Percentiles rank a stretch among this genome's conserved stretches.
Evolutionary conservation across 1,140 invertebrate genomes (phyloP).

Genomic region (Calliopsis andreniformis): DNA sequence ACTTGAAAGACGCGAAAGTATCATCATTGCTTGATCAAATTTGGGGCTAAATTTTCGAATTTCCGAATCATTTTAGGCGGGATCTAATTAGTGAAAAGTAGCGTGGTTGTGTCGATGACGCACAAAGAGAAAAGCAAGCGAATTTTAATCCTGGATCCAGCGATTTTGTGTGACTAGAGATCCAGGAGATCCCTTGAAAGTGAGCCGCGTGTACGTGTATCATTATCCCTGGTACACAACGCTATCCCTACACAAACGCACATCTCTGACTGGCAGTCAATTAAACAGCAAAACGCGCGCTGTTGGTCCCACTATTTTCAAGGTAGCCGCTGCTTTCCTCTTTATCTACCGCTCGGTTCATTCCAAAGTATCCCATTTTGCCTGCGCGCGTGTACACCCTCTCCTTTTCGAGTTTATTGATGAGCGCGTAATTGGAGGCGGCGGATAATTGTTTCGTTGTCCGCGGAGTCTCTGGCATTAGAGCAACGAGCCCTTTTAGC

Average conservation of each 20-base stretch:
- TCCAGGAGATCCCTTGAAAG: conserved; percentile 2
- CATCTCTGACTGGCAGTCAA: conserved; percentile 48
- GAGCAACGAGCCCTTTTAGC: conserved; percentile 37
- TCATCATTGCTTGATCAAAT: too few relatives aligned
- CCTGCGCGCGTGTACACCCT: too few relatives aligned
- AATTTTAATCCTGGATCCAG: not conserved
- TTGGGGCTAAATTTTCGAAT: too few relatives aligned
- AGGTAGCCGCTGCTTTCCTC: conserved; percentile 15
- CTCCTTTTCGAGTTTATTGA: conserved; percentile 50
- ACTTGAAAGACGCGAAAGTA: not conserved
- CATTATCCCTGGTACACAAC: conserved; percentile 50
- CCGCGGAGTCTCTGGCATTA: conserved; percentile 33
- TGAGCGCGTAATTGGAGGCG: conserved; percentile 61
- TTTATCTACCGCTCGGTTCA: conserved; percentile 31
- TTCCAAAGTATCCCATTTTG: conserved; percentile 38
- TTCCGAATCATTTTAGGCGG: too few relatives aligned
- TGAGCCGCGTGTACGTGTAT: conserved; percentile 44
- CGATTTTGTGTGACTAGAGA: conserved; percentile 28
- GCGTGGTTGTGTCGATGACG: not conserved
- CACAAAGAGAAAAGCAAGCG: not conserved
- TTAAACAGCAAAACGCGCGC: conserved; percentile 58
- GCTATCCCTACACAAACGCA: conserved; percentile 30
- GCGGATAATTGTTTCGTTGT: conserved; percentile 58
- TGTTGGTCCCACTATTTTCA: conserved; percentile 19
- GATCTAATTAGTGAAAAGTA: conserved; percentile 3